Evolutionary conservation across 2,888 invertebrate genomes (phyloP), one percentile per base, ranked within the genome.

Genomic region (Corythucha ciliata): DNA sequence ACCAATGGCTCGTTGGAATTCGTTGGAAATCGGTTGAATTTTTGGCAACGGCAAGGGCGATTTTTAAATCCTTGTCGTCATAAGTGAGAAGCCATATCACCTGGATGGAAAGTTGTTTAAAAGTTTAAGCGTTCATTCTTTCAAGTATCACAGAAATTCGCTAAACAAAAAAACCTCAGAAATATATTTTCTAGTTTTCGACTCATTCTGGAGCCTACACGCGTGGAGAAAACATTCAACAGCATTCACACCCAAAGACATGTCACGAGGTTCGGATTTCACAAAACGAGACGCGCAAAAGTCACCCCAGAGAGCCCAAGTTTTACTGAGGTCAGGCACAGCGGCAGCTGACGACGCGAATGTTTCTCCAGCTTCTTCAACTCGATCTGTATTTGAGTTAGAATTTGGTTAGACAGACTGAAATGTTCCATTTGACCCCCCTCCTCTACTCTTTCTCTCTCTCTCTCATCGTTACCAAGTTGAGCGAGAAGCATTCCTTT

Each of bases 271-370:
- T n/a, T 57, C 42, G 26, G 58, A 57, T 48, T 83, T 74, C 0
- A 87, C 85, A 69, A 93, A 96, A 48, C 91, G 79, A 62, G 83
- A 81, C 66, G 96, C 96, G 64, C 96, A 74, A 66, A 94, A 96
- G 65, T 96, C 94, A 2, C 96, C 96, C 89, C 97, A 97, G 18
- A 93, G 72, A 0, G 93, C 92, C 97, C 97, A 97, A 0, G 91
- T 91, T 67, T 93, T 94, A 0, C 89, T 85, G 14, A 91, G 72
- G 0, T 87, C 85, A 65, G 97, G 96, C 64, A 92, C 88, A 58
- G 96, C 72, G 65, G 94, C 94, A 0, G 90, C 86, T 0, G 96
- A 90, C 0, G 90, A 89, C 4, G 93, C 91, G 66, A 97, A 96
- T 0, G 92, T 86, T 67, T 93, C 93, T 63, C 93, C 92, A 0